A percentile compares a stretch with the other conserved stretches of the same genome.
Evolutionary conservation across 2,888 invertebrate genomes (phyloP).

Genomic region (Nematopogon swammerdamellus): DNA sequence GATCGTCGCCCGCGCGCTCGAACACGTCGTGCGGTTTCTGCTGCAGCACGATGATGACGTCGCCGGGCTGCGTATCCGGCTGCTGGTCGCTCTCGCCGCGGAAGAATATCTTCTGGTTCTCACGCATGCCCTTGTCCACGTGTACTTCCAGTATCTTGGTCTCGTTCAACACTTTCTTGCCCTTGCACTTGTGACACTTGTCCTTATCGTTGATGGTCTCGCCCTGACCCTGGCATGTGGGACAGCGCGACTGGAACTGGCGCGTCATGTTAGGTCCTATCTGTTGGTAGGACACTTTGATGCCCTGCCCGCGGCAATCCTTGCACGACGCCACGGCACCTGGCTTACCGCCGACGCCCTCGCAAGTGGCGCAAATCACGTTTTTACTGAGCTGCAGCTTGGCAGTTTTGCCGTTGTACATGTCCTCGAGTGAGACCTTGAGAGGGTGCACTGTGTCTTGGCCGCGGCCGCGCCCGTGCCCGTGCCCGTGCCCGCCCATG

Average conservation of each 20-base stretch:
- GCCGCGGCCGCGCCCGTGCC: conserved; percentile 61
- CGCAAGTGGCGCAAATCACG: conserved; percentile 73
- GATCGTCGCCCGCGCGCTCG: conserved; percentile 71
- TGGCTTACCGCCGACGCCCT: conserved; percentile 72
- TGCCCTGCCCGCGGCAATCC: conserved; percentile 74
- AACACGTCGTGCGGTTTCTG: conserved; percentile 78
- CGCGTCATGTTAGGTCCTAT: conserved; percentile 63
- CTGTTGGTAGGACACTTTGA: conserved; percentile 71
- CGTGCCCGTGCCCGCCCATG: conserved; percentile 40
- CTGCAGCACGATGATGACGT: conserved; percentile 84
- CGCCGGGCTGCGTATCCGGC: conserved; percentile 82
- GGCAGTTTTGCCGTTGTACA: conserved; percentile 86
- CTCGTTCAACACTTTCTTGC: conserved; percentile 79
- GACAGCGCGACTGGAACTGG: conserved; percentile 60
- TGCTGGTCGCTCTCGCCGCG: conserved; percentile 89
- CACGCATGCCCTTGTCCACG: conserved; percentile 86
- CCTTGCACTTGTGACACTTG: conserved; percentile 77
- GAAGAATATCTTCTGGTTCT: conserved; percentile 82
- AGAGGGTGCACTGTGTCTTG: conserved; percentile 82
- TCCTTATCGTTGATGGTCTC: conserved; percentile 76
- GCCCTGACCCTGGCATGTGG: conserved; percentile 66
- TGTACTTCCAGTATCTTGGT: conserved; percentile 83
- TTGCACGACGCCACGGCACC: conserved; percentile 66
- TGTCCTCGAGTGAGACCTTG: conserved; percentile 83
- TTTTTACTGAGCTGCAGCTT: conserved; percentile 81